These are phyloP conservation scores for Zapornia atra DNA, from an alignment of 2,113 vertebrate species.

Conservation along the genomic window DNA sequence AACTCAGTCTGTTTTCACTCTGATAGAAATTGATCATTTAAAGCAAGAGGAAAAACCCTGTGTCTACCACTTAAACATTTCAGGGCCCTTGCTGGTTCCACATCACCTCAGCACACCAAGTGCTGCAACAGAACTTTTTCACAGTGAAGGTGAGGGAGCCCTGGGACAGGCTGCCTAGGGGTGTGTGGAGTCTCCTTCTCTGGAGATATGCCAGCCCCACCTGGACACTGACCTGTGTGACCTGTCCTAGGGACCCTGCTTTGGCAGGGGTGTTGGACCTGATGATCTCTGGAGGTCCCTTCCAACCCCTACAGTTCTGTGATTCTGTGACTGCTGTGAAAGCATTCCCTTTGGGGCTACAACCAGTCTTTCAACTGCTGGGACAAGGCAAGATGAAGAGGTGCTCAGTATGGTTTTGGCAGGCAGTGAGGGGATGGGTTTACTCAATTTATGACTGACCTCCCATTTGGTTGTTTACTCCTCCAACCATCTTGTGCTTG, in stretches of 20 bases:
- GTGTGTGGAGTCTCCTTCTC: too few relatives aligned
- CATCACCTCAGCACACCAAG: neutral
- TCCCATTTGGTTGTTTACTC: neutral
- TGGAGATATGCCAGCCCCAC: too few relatives aligned
- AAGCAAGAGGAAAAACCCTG: neutral
- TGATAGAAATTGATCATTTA: constrained; percentile 34
- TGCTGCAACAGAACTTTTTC: neutral
- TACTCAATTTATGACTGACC: neutral
- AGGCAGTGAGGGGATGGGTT: neutral
- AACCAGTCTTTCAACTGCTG: neutral
- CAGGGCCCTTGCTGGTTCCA: neutral
- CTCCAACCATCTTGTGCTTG: neutral
- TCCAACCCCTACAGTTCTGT: too few relatives aligned
- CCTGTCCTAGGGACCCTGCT: too few relatives aligned
- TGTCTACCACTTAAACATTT: neutral
- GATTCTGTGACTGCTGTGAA: neutral
- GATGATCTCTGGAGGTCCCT: too few relatives aligned
- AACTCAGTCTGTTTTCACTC: constrained; percentile 38
- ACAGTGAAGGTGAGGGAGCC: too few relatives aligned
- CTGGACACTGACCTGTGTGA: too few relatives aligned
- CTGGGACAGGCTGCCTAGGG: too few relatives aligned
- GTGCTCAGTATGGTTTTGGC: neutral
- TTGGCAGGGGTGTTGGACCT: too few relatives aligned
- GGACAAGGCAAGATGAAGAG: neutral
- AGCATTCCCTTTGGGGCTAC: neutral